Base-by-base conservation (phyloP, 2,797 vertebrate genomes). In the Sebastes oblongus region DNA sequence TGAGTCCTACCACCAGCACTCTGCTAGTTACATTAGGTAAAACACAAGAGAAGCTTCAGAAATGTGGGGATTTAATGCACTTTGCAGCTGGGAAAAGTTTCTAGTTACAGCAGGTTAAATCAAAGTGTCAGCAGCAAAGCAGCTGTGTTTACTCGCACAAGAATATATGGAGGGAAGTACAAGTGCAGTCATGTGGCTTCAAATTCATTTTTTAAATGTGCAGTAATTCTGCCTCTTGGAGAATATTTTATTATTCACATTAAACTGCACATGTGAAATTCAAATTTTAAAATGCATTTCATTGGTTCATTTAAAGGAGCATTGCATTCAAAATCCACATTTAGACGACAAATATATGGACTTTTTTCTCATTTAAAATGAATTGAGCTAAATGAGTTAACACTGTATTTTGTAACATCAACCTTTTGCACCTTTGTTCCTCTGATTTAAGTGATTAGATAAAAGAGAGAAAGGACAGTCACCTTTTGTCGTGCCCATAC, bases 1-100 rank as follows among this genome's bases (percentile, higher is more conserved):
- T 24, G 97, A 98, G 86, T 96, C 97, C 84, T 98, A 96, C 94
- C 96, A 92, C 66, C 94, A 97, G 88, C 96, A 97, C 91, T 91
- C 92, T 42, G 94, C 95, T 88, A 94, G 93, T 91, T 97, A 96
- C 92, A 95, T 98, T 89, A 96, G 97, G 97, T 98, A 95, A 97
- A 96, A 89, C 77, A 75, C 62, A n/a, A 59, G 32, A 36, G 34
- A 24, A 10, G 62, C 61, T 64, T 65, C 52, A 66, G 42, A 50
- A 42, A 39, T 50, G 2, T 67, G 8, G 16, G 22, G 54, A 14
- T 66, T 83, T 46, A 20, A 29, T 9, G 50, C 27, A 10, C 4
- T 27, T 29, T 78, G 10, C 55, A 13, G 30, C 42, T 36, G 42
- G 58, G 64, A 52, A 16, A 30, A 14, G 18, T 55, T 55, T 32